Base-by-base conservation (phyloP, 1,140 invertebrate species). In the Cydia pomonella region DNA sequence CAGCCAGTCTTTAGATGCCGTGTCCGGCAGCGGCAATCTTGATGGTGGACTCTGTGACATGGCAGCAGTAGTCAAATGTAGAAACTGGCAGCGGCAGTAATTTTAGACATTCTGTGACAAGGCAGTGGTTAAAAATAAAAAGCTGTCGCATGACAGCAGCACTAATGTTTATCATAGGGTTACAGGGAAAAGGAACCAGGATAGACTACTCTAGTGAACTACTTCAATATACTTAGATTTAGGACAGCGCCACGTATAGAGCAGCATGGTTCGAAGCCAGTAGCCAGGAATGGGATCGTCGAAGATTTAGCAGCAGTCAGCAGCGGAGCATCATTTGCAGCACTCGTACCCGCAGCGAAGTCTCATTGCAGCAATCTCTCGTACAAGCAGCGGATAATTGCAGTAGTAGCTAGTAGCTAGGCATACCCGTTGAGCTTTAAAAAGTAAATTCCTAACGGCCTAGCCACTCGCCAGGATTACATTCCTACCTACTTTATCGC, bases 101-200 rank as follows among this genome's bases (percentile, higher is more conserved):
- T 13, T 29, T 21, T 27, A 18, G 33, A 18, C 16, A 41, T 16
- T 25, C 69, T 72, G 74, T 71, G 74, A 25, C 66, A 50, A 18
- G 74, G 74, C 74, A 74, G 63, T 62, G 44, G 63, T 29, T 13
- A 29, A 41, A 25, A 69, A 18, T 7, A 23, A 13, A 10, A 25
- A 44, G 59, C 50, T 23, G 50, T n/a, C 27, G 12, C 47, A 25
- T 50, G 72, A 50, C 72, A 53, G 72, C 72, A 29, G 47, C 47
- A 25, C 72, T 59, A 9, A 59, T 23, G 9, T 53, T 18, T 53
- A 53, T 53, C 5, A 53, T 18, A n/a, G n/a, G n/a, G n/a, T n/a
- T 9, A 53, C n/a, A 53, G n/a, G 50, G 16, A 53, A 53, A 53
- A 38, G 33, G 33, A 38, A 38, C 33, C 33, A 9, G 33, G 33